Conservation (phyloP, 2,797 vertebrate species). For the Florisuga fusca region DNA sequence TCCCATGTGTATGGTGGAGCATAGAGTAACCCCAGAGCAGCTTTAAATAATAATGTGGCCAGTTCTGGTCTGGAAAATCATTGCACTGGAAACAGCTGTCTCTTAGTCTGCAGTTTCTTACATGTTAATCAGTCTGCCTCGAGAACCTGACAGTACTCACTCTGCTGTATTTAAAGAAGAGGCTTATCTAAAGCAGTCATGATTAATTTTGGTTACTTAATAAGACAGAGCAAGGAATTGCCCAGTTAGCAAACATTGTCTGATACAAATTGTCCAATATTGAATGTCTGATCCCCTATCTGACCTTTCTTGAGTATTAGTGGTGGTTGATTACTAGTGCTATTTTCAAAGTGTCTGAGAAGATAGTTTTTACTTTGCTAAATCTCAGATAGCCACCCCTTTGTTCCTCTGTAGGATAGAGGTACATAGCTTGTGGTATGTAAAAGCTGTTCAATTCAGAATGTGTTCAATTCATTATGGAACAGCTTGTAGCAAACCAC, state of each 20-base stretch:
- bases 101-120: background rate
- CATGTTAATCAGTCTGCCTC: background rate
- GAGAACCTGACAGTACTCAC: background rate
- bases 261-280: background rate
- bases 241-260: background rate
- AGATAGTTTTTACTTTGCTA: background rate
- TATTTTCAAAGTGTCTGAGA: background rate
- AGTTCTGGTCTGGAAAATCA: background rate
- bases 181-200: background rate
- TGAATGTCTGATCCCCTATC: background rate
- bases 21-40: background rate
- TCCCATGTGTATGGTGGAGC: background rate
- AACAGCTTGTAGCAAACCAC: background rate
- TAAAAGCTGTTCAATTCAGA: background rate
- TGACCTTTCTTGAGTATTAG: background rate
- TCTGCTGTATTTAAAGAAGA: background rate
- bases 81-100: background rate
- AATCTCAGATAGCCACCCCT: background rate
- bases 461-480: too few relatives aligned
- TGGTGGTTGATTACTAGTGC: background rate
- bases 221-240: background rate
- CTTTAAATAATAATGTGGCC: background rate
- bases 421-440: background rate
- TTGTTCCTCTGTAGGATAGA: background rate
- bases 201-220: slow-evolving; percentile 1